phyloP scores from a whole-genome alignment of 2,888 invertebrate species.

The Timema cristinae region DNA sequence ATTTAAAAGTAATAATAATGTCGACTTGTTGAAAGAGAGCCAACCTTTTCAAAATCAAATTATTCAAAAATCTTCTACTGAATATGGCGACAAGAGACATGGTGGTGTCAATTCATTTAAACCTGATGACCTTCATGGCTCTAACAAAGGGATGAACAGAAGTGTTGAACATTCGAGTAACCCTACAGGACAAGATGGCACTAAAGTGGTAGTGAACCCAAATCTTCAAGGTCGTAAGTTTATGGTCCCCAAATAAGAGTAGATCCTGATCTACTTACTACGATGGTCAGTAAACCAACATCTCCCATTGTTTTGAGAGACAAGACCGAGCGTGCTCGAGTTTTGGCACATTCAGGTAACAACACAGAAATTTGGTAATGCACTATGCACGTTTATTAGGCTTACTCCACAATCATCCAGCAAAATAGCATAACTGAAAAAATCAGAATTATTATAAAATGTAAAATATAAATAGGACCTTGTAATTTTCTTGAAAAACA shows the following conservation, averaged over 20 bases:
- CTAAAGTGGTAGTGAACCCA: slow-evolving; percentile 37
- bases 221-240: slow-evolving; percentile 40
- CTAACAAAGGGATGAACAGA: too few species aligned
- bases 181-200: slow-evolving; percentile 13
- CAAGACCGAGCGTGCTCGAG: slow-evolving; percentile 56
- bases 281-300: slow-evolving; percentile 44
- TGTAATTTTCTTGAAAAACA: too few species aligned
- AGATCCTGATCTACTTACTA: slow-evolving; percentile 32
- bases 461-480: too few species aligned
- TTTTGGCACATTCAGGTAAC: slow-evolving; percentile 60
- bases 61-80: not conserved
- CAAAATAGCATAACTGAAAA: too few species aligned
- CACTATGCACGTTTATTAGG: slow-evolving; percentile 20
- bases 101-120: not conserved
- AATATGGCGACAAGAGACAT: slow-evolving; percentile 8
- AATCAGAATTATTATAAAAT: too few species aligned
- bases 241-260: slow-evolving; percentile 45
- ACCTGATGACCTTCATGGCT: not conserved
- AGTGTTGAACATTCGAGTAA: not conserved
- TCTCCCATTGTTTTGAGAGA: slow-evolving; percentile 19
- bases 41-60: slow-evolving; percentile 43
- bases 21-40: slow-evolving; percentile 12
- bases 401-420: too few species aligned
- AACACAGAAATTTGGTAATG: slow-evolving; percentile 74
- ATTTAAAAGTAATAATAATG: slow-evolving; percentile 17